Conservation (phyloP, 2,888 invertebrate genomes). For the Litoditis marina region DNA sequence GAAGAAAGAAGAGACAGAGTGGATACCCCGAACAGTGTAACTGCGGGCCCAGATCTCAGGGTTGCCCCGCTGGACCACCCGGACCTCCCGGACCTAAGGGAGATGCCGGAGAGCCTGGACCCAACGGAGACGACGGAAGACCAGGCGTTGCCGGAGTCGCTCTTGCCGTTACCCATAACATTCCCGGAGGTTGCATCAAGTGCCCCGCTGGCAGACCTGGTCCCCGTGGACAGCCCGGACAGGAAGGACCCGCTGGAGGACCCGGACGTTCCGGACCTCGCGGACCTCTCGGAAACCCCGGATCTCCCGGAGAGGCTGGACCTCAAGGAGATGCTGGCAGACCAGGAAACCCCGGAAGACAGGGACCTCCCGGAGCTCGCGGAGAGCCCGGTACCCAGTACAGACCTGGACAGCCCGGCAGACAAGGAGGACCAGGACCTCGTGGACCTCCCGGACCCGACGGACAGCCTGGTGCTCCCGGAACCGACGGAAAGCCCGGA, state of each 20-base stretch:
- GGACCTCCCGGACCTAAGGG: conserved; percentile 46
- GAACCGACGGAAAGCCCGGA: conserved; percentile 40
- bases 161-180: conserved; percentile 45
- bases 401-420: conserved; percentile 38
- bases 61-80: conserved; percentile 52
- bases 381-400: conserved; percentile 43
- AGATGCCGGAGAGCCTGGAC: conserved; percentile 39
- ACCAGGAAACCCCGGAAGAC: conserved; percentile 35
- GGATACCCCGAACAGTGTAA: conserved; percentile 41
- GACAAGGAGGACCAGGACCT: conserved; percentile 43
- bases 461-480: conserved; percentile 37
- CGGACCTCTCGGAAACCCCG: conserved; percentile 36
- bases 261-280: conserved; percentile 33
- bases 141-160: conserved; percentile 45
- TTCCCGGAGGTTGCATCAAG: conserved; percentile 49
- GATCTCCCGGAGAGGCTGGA: conserved; percentile 33
- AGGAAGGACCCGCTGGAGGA: conserved; percentile 34
- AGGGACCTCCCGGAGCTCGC: conserved; percentile 39
- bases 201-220: conserved; percentile 42
- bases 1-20: conserved; percentile 39
- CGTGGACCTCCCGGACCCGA: conserved; percentile 43
- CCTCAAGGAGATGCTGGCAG: conserved; percentile 32
- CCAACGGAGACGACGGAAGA: conserved; percentile 41
- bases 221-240: conserved; percentile 35
- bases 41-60: conserved; percentile 43